phyloP scores from a whole-genome alignment of 2,797 vertebrate genomes.

The Nyctibius grandis region DNA sequence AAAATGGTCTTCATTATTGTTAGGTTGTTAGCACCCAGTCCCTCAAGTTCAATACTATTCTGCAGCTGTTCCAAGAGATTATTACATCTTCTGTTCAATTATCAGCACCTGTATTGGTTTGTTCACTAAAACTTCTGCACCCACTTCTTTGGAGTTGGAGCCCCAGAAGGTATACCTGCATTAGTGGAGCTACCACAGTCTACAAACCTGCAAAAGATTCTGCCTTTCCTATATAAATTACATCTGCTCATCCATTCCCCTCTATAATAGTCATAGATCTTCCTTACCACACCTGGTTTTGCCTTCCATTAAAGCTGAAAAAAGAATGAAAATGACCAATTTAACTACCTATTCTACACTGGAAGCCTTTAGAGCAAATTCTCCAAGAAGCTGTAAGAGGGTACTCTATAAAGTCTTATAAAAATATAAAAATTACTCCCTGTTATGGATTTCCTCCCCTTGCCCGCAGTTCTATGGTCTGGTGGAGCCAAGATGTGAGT shows the following conservation, averaged over 20 bases:
- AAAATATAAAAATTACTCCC: background rate
- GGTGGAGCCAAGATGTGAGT: background rate
- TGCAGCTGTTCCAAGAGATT: background rate
- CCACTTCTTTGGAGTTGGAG: background rate
- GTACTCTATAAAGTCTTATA: background rate
- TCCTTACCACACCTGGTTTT: background rate
- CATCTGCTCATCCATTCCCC: background rate
- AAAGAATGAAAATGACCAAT: background rate
- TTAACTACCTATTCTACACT: background rate
- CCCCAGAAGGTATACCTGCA: background rate
- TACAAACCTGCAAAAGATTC: background rate
- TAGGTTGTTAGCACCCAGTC: background rate
- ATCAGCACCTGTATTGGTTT: background rate
- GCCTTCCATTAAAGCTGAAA: background rate
- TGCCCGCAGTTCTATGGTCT: background rate
- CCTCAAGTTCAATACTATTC: background rate
- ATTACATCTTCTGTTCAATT: background rate
- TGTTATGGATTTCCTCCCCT: background rate
- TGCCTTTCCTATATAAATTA: background rate
- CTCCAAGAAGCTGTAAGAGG: background rate
- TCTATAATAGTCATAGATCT: background rate
- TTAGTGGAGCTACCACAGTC: background rate
- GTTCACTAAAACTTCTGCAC: background rate
- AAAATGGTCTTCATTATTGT: background rate
- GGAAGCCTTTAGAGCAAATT: background rate